Conservation (phyloP, 2,888 invertebrate species). For the Dicycla oo region DNA sequence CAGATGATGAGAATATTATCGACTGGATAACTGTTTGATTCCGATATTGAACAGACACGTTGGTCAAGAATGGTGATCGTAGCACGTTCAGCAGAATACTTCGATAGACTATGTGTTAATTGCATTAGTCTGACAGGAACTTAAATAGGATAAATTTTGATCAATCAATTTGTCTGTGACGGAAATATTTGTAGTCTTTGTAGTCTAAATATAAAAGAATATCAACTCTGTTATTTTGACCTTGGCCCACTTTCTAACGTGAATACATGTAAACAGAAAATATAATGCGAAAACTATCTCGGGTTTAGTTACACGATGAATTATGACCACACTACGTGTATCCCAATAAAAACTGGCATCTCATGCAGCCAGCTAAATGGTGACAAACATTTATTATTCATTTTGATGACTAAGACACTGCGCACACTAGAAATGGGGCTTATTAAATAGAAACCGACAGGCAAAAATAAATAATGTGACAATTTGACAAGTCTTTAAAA, state of each 20-base stretch:
- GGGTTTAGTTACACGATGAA: slow-evolving; percentile 30
- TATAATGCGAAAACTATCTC: slow-evolving; percentile 15
- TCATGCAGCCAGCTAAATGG: slow-evolving; percentile 29
- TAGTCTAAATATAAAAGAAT: background rate
- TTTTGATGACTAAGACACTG: slow-evolving; percentile 26
- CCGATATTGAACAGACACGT: no score
- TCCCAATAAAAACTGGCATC: slow-evolving; percentile 36
- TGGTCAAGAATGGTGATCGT: no score
- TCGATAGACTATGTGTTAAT: background rate
- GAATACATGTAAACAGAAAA: slow-evolving; percentile 14
- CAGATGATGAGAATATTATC: no score
- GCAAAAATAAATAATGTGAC: no score
- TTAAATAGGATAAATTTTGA: background rate
- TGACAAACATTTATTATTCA: slow-evolving; percentile 49
- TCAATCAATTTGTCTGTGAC: background rate
- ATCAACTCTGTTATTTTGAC: background rate
- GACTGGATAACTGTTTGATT: no score
- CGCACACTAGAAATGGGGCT: background rate
- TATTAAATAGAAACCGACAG: background rate
- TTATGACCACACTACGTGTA: slow-evolving; percentile 29
- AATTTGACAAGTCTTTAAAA: background rate
- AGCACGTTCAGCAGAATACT: background rate
- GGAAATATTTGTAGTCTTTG: slow-evolving; percentile 2
- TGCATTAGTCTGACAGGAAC: background rate
- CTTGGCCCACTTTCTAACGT: background rate